These are phyloP conservation scores for Macquaria ambigua DNA, from an alignment of 2,113 vertebrate genomes.

Conservation along the genomic window DNA sequence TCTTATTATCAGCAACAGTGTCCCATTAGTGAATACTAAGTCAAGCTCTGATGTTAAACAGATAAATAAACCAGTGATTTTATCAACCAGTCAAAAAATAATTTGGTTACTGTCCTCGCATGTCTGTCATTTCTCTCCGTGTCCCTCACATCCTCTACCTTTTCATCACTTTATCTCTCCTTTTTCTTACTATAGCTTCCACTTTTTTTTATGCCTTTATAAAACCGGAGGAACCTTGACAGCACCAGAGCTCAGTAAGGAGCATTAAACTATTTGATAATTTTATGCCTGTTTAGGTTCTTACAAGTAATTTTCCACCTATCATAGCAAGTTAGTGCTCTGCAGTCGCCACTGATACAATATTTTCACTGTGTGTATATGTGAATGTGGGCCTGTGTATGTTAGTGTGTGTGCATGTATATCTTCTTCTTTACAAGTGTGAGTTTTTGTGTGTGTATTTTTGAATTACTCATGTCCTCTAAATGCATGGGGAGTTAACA, in stretches of 20 bases:
- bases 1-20: neutral
- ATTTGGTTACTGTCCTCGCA: neutral
- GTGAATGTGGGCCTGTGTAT: neutral
- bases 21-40: neutral
- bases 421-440: neutral
- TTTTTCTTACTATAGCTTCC: neutral
- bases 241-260: neutral
- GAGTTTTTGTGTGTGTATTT: neutral
- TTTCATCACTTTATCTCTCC: neutral
- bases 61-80: neutral
- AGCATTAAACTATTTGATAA: neutral
- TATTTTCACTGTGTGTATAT: neutral
- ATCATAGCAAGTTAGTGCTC: neutral
- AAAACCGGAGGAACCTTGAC: neutral
- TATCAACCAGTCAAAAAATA: neutral
- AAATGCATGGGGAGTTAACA: neutral
- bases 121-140: neutral
- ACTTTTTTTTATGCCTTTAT: neutral
- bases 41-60: constrained; percentile 6
- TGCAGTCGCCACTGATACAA: too few species aligned
- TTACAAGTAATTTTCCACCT: neutral
- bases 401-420: neutral
- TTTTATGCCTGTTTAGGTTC: constrained; percentile 10
- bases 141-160: too few species aligned
- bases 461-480: constrained; percentile 1